Conservation (phyloP, 2,113 vertebrate species). For the Malurus elegans region DNA sequence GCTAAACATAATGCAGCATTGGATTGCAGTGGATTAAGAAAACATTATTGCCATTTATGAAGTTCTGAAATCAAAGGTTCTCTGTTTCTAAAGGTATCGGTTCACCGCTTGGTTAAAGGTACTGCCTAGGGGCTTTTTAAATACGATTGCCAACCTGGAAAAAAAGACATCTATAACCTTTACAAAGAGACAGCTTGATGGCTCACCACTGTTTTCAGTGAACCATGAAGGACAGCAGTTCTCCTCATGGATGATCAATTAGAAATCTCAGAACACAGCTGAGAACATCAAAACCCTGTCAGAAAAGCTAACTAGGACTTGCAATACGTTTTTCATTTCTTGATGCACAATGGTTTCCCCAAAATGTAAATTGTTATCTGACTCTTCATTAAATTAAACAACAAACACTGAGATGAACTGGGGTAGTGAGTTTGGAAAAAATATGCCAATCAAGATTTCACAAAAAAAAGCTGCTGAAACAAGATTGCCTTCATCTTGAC, state of each 20-base stretch:
- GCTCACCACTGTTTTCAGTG: not conserved
- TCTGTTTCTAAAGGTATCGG: not conserved
- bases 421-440: not conserved
- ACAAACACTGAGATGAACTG: not conserved
- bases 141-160: not conserved
- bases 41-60: not conserved
- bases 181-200: not conserved
- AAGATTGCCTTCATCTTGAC: not conserved
- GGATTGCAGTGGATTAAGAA: not conserved
- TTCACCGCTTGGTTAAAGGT: not conserved
- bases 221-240: conserved; percentile 15
- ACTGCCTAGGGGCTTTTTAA: not conserved
- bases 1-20: not conserved
- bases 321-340: not conserved
- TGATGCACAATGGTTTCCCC: not conserved
- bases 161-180: not conserved
- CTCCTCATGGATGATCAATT: not conserved
- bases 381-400: not conserved
- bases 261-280: not conserved
- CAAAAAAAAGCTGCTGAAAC: not conserved
- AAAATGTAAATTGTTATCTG: not conserved
- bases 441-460: not conserved
- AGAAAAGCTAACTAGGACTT: not conserved
- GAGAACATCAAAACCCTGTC: not conserved
- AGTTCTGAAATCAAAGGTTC: conserved; percentile 1